Conservation (phyloP, 2,888 invertebrate genomes). For the Strigamia maritima region DNA sequence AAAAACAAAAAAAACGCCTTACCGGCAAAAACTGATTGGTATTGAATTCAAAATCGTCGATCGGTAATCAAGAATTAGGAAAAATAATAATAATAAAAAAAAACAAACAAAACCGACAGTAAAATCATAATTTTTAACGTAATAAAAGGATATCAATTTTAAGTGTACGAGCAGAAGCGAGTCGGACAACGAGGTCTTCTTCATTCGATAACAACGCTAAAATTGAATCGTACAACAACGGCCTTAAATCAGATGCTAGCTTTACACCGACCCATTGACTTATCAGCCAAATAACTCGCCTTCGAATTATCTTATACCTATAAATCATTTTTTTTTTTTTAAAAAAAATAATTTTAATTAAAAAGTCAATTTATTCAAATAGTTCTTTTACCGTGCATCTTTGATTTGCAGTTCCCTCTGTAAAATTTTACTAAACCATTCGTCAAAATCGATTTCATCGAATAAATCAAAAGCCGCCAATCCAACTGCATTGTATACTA, state of each 20-base stretch:
- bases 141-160: constrained; percentile 60
- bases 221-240: constrained; percentile 67
- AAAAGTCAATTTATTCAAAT: neutral
- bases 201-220: constrained; percentile 67
- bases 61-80: constrained; percentile 52
- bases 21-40: constrained; percentile 76
- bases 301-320: constrained; percentile 74
- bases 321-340: too few relatives aligned
- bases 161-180: constrained; percentile 81
- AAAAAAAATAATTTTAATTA: neutral
- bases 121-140: neutral
- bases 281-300: constrained; percentile 79
- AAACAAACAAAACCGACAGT: constrained; percentile 37
- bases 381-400: constrained; percentile 60
- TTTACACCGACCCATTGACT: constrained; percentile 70
- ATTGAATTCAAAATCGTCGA: constrained; percentile 91
- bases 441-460: constrained; percentile 89
- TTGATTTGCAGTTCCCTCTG: constrained; percentile 76
- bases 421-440: constrained; percentile 81
- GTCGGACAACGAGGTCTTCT: constrained; percentile 86
- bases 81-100: constrained; percentile 31
- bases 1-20: constrained; percentile 45
- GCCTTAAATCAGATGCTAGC: constrained; percentile 71
- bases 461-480: constrained; percentile 83
- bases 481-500: constrained; percentile 85